Evolutionary conservation across 2,888 invertebrate genomes (phyloP), one percentile per base, ranked within the genome.

Genomic region (Eilema caniola): DNA sequence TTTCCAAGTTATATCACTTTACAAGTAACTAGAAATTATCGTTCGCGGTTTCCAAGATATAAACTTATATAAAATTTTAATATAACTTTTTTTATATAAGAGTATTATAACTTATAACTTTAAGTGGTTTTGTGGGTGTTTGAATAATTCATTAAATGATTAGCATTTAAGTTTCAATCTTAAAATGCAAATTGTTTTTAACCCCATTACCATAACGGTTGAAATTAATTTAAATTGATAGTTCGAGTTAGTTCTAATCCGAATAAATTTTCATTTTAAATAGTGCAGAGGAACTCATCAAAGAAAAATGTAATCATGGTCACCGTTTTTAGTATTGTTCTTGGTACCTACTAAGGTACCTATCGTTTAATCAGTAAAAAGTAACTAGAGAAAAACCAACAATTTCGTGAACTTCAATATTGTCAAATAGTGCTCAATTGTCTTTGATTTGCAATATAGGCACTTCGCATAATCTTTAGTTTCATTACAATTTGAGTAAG

Each of bases 1-100:
- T 79, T 71, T 62, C 33, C 24, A 37, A 59, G 37, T 25, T 37
- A 59, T n/a, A 31, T 37, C 37, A 11, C 25, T 66, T 59, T n/a
- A 59, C 20, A 25, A 66, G 59, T 66, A 59, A 62, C 41, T 62
- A 41, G 24, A 41, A 62, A 37, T 64, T 28, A 53, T 64, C 37
- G 10, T n/a, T 20, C 23, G 24, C 23, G 66, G 37, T 66, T 37
- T 20, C 31, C 31, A 59, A 33, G 61, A 53, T 33, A 41, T 53
- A 53, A 62, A 62, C 53, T 31, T 31, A 67, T 62, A 62, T 20
- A 53, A 62, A 16, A 62, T 20, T 57, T 25, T 28, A 25, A 23
- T 56, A n/a, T 41, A 41, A 53, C 31, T 47, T 62, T 61, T n/a
- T 28, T 60, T 20, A n/a, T 53, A 53, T n/a, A 53, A 53, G 8